phyloP scores from a whole-genome alignment of 2,797 vertebrate genomes.

The Melanotaenia maccullochi region DNA sequence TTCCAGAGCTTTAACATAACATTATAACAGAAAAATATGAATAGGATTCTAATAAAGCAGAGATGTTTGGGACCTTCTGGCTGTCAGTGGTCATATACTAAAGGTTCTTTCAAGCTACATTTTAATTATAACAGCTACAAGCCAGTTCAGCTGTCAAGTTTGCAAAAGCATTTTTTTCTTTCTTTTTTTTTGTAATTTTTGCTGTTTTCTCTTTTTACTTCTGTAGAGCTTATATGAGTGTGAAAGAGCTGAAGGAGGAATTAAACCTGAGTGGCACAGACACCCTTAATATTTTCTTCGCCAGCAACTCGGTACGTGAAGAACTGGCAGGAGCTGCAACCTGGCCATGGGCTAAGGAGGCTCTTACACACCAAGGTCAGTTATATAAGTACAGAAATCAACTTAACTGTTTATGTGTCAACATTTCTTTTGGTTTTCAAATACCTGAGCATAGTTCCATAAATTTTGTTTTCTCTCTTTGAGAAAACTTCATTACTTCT shows the following conservation, averaged over 20 bases:
- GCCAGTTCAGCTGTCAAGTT: not conserved
- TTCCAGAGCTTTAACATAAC: not conserved
- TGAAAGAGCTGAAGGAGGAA: conserved; percentile 94
- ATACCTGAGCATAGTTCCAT: not conserved
- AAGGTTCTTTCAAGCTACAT: not conserved
- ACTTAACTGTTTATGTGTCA: not conserved
- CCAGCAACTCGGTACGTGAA: conserved; percentile 90
- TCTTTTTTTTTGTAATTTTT: conserved; percentile 4
- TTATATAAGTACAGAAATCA: not conserved
- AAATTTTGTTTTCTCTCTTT: not conserved
- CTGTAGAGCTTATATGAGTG: conserved; percentile 92
- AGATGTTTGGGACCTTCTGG: not conserved
- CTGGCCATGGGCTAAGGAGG: conserved; percentile 99
- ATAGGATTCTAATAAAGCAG: not conserved
- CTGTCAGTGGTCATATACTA: not conserved
- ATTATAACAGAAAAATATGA: not conserved
- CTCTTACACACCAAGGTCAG: conserved; percentile 91
- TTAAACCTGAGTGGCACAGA: conserved; percentile 90
- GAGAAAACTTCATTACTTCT: not conserved
- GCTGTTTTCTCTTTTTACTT: conserved; percentile 17
- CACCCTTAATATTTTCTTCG: conserved; percentile 95
- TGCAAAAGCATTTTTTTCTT: not conserved
- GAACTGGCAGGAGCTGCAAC: conserved; percentile 95
- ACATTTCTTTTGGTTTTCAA: not conserved
- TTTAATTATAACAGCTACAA: not conserved